Evolutionary conservation across 2,888 invertebrate genomes (phyloP).

Genomic region (Parelbella ahira): DNA sequence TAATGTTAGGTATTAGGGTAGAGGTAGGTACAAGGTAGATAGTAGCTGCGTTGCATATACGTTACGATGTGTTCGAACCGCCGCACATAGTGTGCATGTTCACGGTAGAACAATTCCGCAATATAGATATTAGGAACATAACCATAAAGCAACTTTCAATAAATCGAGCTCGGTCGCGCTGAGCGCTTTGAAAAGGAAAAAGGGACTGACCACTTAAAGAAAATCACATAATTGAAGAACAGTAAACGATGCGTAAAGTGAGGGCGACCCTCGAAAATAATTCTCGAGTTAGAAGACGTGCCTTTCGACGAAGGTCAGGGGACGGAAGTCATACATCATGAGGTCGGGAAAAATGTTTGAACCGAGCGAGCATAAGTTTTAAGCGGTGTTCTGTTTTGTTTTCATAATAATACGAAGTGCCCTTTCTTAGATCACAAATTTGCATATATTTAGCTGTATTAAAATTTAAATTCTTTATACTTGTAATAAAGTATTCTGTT

Average conservation of each 20-base stretch:
- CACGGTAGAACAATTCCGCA: too few species aligned
- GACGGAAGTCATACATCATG: conserved; percentile 62
- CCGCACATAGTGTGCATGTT: too few species aligned
- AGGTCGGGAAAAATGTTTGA: conserved; percentile 41
- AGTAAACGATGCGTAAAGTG: conserved; percentile 75
- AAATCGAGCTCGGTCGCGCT: conserved; percentile 45
- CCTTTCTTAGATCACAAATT: too few species aligned
- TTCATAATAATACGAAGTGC: background rate
- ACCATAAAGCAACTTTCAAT: conserved; percentile 39
- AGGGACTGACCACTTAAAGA: conserved; percentile 72
- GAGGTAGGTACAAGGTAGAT: too few species aligned
- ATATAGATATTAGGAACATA: conserved; percentile 1
- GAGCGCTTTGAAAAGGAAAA: conserved; percentile 43
- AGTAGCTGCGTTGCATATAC: too few species aligned
- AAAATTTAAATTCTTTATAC: too few species aligned
- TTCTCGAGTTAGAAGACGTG: conserved; percentile 54
- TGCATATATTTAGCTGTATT: too few species aligned
- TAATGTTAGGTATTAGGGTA: too few species aligned
- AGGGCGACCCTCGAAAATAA: conserved; percentile 54
- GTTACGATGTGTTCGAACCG: too few species aligned
- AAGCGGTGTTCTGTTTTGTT: background rate
- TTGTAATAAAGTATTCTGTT: too few species aligned
- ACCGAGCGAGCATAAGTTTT: background rate
- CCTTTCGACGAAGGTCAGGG: conserved; percentile 61
- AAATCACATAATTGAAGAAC: conserved; percentile 79